These are phyloP conservation scores for Megalops cyprinoides DNA, from an alignment of 2,797 vertebrate species.

Conservation along the genomic window DNA sequence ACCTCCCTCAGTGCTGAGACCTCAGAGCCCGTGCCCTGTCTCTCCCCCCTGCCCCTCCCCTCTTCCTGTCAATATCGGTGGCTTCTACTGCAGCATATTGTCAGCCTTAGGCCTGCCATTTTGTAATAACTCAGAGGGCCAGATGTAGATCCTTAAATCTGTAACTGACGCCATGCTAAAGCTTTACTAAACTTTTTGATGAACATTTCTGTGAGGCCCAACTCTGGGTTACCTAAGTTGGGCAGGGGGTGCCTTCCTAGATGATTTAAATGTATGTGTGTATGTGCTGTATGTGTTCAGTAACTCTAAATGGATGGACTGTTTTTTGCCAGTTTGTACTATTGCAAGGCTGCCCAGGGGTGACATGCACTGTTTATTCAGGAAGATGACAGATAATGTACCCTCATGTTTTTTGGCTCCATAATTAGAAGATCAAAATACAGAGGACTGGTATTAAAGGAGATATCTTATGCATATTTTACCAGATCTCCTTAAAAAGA, in stretches of 20 bases:
- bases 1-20: slow-evolving; percentile 46
- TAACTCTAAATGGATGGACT: too few species aligned
- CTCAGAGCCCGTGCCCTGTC: neutral
- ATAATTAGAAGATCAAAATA: too few species aligned
- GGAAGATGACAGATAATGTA: too few species aligned
- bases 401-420: too few species aligned
- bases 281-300: too few species aligned
- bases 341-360: too few species aligned
- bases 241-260: too few species aligned
- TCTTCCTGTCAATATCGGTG: neutral
- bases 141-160: neutral
- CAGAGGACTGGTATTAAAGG: neutral
- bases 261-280: too few species aligned
- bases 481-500: too few species aligned
- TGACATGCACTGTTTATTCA: too few species aligned
- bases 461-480: too few species aligned
- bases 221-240: neutral
- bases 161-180: neutral
- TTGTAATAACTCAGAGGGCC: neutral
- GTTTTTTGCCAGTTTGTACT: too few species aligned
- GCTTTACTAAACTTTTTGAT: neutral
- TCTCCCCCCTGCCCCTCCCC: neutral
- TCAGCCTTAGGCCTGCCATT: neutral
- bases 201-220: neutral
- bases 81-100: neutral